Evolutionary conservation across 2,113 vertebrate genomes (phyloP).

Genomic region (Picathartes gymnocephalus): DNA sequence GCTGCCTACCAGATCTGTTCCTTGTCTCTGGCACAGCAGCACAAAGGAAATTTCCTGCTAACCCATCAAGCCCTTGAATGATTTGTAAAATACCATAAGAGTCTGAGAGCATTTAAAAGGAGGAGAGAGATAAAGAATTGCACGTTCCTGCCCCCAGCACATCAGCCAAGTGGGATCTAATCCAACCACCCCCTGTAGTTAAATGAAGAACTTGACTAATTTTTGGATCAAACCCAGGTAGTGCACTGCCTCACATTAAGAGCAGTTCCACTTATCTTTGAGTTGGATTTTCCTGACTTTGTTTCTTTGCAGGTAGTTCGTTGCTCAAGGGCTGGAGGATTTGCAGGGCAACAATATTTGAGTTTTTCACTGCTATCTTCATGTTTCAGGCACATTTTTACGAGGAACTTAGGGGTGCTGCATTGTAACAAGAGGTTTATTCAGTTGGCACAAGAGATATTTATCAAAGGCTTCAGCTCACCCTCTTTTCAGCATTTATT

Average conservation of each 20-base stretch:
- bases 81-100: constrained; percentile 37
- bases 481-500: constrained; percentile 18
- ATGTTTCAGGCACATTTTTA: background rate
- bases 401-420: background rate
- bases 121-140: constrained; percentile 30
- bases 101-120: constrained; percentile 37
- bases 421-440: background rate
- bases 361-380: background rate
- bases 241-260: constrained; percentile 5
- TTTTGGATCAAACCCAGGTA: constrained; percentile 60
- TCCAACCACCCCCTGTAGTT: constrained; percentile 58
- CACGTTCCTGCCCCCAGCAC: constrained; percentile 35
- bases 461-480: background rate
- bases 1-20: constrained; percentile 2
- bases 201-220: constrained; percentile 60
- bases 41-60: constrained; percentile 51
- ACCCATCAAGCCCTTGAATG: constrained; percentile 33
- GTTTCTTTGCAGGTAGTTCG: background rate
- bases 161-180: constrained; percentile 52
- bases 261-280: constrained; percentile 25
- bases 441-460: background rate
- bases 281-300: constrained; percentile 19
- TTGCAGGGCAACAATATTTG: background rate
- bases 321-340: background rate
- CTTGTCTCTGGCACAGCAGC: constrained; percentile 10